Evolutionary conservation across 2,113 vertebrate genomes (phyloP), one percentile per base, ranked within the genome.

Genomic region (Pseudorectes ferrugineus): DNA sequence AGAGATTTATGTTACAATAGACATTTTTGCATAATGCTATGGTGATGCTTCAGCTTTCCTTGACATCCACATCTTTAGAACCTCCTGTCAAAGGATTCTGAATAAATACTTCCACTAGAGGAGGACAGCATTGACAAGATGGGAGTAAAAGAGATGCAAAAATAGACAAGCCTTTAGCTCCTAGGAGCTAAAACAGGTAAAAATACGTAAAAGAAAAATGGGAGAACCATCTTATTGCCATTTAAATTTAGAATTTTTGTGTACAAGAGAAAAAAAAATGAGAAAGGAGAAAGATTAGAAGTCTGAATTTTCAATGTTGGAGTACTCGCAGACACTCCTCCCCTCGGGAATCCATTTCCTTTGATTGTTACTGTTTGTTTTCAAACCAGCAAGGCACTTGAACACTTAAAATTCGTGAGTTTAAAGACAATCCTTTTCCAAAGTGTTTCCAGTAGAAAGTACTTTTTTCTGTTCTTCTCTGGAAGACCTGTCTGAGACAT

Each of bases 1-100:
- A 74, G 36, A 61, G 84, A 93, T 96, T 96, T 96, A 85, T 96
- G 66, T 95, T 89, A 96, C 95, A 97, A 95, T 94, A 94, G 92
- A 54, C 4, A 22, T 89, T 92, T 97, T 95, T 96, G 83, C 95
- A 96, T 96, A 96, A 97, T 93, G 46, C 73, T 86, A 36, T 91
- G 76, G 88, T 87, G 90, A 88, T 84, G 76, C 33, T 93, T 91
- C 62, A 75, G 75, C 76, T 92, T 91, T 80, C 61, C 66, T 73
- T 95, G 84, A 73, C 80, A 82, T 88, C 33, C 23, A 8, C 16
- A 2, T 85, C 61, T 92, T 92, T 49, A 95, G 89, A 96, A 88
- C 18, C 55, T 42, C 33, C 48, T 83, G 78, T 93, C 90, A 88
- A 86, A 93, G 48, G 66, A 80, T 66, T 87, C 40, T 83, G 89